Base-by-base conservation (phyloP, 92 coral and sea anemone genomes). In the Palythoa grandiflora region DNA sequence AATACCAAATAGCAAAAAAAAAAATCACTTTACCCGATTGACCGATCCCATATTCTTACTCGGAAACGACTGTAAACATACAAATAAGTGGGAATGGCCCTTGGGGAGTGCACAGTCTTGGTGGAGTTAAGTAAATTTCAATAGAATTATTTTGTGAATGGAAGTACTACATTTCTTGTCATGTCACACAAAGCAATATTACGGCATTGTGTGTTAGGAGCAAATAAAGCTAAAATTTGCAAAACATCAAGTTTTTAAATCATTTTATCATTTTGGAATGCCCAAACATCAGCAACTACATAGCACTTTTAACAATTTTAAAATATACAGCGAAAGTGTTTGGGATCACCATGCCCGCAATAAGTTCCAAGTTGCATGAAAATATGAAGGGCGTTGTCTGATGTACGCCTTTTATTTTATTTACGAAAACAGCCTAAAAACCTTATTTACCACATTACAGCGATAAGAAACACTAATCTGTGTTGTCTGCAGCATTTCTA, bases 361-460 rank as follows among this genome's bases (percentile, higher is more conserved):
- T n/a, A 77, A 77, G 35, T 54, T 28, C 63, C 9, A 35, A 38
- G 48, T 40, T 38, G n/a, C 19, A 19, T 77, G 17, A 77, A 54
- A 77, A 15, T n/a, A 52, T 2, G 68, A 52, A 52, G 39, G 14
- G 3, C 38, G 40, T 76, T 76, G 35, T 77, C 66, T 55, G 20
- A 77, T 77, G 83, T 13, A 77, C 39, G 83, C 68, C 53, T 77
- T 77, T 35, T 68, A 53, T 28, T 21, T 54, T 21, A 28, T 9
- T 59, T 55, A 37, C 38, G 73, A 16, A 78, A 79, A 55, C 14
- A 78, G 70, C 80, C 16, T 50, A 76, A 52, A 76, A 54, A 36
- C 5, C 63, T 55, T 51, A 17, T 17, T 52, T 54, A 77, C 9
- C 68, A 53, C 55, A 13, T 65, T 81, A 66, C 61, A 65, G 12